Evolutionary conservation across 1,140 invertebrate genomes (phyloP).

Genomic region (Globodera rostochiensis): DNA sequence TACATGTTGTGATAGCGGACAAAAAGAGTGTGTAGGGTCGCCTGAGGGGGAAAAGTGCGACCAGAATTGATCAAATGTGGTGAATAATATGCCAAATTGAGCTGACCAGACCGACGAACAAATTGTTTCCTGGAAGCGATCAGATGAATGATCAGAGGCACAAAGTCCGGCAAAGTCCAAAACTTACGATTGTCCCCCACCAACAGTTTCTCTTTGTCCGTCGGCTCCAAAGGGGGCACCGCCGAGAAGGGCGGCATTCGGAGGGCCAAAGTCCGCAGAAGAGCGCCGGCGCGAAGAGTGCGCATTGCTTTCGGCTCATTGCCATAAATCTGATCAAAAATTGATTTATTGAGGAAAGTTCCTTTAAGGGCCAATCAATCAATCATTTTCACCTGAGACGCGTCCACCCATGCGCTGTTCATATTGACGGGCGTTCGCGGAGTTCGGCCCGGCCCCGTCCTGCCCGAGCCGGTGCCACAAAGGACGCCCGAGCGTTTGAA

Average conservation of each 20-base stretch:
- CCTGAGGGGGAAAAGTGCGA: constrained; percentile 41
- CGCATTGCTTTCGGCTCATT: constrained; percentile 29
- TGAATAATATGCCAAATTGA: neutral
- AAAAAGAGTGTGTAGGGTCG: constrained; percentile 48
- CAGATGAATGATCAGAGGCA: neutral
- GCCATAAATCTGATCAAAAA: constrained; percentile 18
- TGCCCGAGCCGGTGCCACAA: constrained; percentile 40
- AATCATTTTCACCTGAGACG: constrained; percentile 37
- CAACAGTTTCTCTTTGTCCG: constrained; percentile 38
- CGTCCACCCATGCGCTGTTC: constrained; percentile 53
- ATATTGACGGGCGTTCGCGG: constrained; percentile 51
- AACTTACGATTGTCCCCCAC: constrained; percentile 42
- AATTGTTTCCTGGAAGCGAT: constrained; percentile 16
- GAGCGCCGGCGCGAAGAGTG: constrained; percentile 40
- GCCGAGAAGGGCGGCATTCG: constrained; percentile 18
- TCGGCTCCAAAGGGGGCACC: constrained; percentile 21
- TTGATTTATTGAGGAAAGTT: neutral
- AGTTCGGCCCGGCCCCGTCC: constrained; percentile 24
- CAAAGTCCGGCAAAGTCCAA: neutral
- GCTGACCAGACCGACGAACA: constrained; percentile 26
- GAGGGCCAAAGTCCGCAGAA: constrained; percentile 35
- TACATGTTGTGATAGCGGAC: constrained; percentile 52
- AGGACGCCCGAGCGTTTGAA: constrained; percentile 43
- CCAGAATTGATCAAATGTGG: neutral
- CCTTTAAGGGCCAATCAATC: no score